Evolutionary conservation across 2,888 invertebrate species (phyloP).

Genomic region (Pegoplata infirma): DNA sequence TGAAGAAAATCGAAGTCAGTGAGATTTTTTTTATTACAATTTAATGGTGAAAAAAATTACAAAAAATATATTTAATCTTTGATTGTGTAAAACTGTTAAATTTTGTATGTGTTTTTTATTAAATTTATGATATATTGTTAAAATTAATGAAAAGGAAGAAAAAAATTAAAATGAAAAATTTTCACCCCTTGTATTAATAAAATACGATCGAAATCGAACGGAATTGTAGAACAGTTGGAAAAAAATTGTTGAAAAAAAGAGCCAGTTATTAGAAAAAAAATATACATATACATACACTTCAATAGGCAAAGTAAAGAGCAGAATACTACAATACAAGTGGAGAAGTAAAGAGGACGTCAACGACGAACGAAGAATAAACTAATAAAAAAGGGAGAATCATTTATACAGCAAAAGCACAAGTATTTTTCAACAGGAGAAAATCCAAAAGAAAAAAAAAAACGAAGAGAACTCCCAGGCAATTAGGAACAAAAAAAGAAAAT

Average conservation of each 20-base stretch:
- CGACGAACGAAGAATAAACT: slow-evolving; percentile 47
- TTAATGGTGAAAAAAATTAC: slow-evolving; percentile 30
- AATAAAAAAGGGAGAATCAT: slow-evolving; percentile 58
- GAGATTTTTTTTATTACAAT: slow-evolving; percentile 46
- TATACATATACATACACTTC: slow-evolving; percentile 65
- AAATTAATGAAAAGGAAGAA: slow-evolving; percentile 11
- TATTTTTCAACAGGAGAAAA: slow-evolving; percentile 61
- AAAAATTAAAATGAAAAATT: slow-evolving; percentile 43
- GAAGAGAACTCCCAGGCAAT: slow-evolving; percentile 59
- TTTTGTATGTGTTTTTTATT: slow-evolving; percentile 24
- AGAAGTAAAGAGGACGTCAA: slow-evolving; percentile 59
- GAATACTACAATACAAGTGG: slow-evolving; percentile 45
- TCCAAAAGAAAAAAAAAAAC: slow-evolving; percentile 44
- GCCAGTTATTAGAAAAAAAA: slow-evolving; percentile 49
- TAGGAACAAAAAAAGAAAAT: slow-evolving; percentile 42
- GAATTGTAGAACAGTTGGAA: slow-evolving; percentile 54
- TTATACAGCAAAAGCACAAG: slow-evolving; percentile 52
- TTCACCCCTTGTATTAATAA: slow-evolving; percentile 42
- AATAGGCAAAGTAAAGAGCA: slow-evolving; percentile 52
- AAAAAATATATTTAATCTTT: not conserved
- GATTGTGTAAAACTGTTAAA: not conserved
- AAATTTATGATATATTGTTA: slow-evolving; percentile 10
- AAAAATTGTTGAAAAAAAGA: slow-evolving; percentile 31
- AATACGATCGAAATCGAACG: slow-evolving; percentile 46
- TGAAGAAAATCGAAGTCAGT: slow-evolving; percentile 67